A percentile compares a stretch with the other conserved stretches of the same genome.
Conservation (phyloP, 2,113 vertebrate species). For the Haemorhous mexicanus region DNA sequence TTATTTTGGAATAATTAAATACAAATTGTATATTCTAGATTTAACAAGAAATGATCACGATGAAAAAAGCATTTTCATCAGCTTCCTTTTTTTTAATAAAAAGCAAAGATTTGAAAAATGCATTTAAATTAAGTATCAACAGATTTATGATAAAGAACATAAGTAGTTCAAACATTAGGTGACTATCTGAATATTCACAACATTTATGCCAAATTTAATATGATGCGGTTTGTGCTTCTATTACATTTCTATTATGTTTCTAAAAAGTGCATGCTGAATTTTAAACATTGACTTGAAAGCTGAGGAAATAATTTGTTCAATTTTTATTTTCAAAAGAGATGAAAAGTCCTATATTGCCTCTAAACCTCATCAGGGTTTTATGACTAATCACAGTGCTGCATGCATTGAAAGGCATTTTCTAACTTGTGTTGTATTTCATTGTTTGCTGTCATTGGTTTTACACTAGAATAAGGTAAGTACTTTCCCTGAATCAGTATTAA, state of each 20-base stretch:
- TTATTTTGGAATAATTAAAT: conserved; percentile 36
- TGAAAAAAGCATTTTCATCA: conserved; percentile 42
- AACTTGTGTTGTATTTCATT: conserved; percentile 99
- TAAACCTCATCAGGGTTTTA: conserved; percentile 90
- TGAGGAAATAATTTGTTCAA: conserved; percentile 81
- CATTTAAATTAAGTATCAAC: conserved; percentile 33
- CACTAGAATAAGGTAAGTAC: conserved; percentile 98
- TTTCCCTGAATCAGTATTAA: conserved; percentile 52
- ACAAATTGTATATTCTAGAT: conserved; percentile 27
- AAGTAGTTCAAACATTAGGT: background rate
- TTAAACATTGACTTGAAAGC: conserved; percentile 48
- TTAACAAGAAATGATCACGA: background rate
- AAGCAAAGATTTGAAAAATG: conserved; percentile 14
- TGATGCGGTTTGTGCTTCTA: conserved; percentile 57
- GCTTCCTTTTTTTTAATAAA: conserved; percentile 43
- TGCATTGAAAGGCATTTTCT: conserved; percentile 94
- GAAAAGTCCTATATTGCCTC: conserved; percentile 83
- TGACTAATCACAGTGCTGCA: conserved; percentile 92
- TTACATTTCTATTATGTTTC: conserved; percentile 58
- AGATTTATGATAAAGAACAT: conserved; percentile 24
- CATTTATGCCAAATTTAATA: conserved; percentile 77
- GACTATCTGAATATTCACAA: conserved; percentile 46
- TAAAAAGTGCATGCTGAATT: conserved; percentile 78
- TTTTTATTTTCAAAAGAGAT: conserved; percentile 85
- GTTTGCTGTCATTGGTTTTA: conserved; percentile 98